Percentiles rank a stretch among this genome's conserved stretches.
These are phyloP conservation scores for Pseudotriccus pelzelni DNA, from an alignment of 2,797 vertebrate species.

Conservation along the genomic window DNA sequence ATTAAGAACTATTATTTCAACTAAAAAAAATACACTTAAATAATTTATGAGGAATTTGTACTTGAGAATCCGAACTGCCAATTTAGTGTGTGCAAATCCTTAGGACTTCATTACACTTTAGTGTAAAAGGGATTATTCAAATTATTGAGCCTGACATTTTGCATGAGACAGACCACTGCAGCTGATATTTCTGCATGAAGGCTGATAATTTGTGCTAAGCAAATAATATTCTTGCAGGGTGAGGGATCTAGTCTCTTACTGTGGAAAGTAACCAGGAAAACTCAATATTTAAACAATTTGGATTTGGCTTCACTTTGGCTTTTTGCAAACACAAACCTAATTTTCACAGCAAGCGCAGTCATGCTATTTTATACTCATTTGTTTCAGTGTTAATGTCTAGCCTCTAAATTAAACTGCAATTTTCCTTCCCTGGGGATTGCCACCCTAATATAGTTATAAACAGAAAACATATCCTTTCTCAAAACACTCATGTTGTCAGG, in stretches of 20 bases:
- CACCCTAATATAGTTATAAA: background rate
- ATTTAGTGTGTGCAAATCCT: background rate
- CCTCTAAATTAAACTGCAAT: conserved; percentile 19
- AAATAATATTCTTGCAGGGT: background rate
- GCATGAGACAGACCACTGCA: background rate
- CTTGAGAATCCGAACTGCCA: background rate
- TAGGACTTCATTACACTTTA: background rate
- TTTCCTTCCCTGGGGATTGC: conserved; percentile 6
- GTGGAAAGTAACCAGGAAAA: background rate
- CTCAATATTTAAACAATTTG: background rate
- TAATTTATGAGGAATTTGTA: background rate
- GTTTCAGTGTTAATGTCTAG: conserved; percentile 11
- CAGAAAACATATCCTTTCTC: background rate
- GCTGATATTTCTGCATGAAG: background rate
- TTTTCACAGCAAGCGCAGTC: background rate
- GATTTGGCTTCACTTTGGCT: background rate
- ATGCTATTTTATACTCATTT: background rate
- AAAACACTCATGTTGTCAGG: background rate
- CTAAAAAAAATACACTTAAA: background rate
- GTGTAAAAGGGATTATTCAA: background rate
- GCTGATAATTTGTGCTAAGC: background rate
- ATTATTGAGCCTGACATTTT: background rate
- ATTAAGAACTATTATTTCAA: background rate
- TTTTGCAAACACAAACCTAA: background rate
- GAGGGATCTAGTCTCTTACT: background rate